Percentiles rank a stretch among this genome's conserved stretches.
Evolutionary conservation across 1,140 invertebrate genomes (phyloP).

Genomic region (Dryas iulia): DNA sequence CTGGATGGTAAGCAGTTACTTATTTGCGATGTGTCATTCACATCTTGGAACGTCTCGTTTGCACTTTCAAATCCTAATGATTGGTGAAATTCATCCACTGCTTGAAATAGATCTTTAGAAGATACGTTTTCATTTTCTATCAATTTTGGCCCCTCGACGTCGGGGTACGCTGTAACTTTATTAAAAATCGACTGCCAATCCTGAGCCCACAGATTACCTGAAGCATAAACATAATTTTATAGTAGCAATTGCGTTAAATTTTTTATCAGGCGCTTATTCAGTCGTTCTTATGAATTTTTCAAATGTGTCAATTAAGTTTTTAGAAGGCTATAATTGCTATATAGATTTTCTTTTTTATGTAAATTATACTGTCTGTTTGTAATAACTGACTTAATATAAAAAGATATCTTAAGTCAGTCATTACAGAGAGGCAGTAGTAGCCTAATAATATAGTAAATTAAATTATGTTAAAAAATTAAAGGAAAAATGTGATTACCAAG

Average conservation of each 20-base stretch:
- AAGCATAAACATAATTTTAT: conserved; percentile 32
- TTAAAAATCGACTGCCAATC: conserved; percentile 87
- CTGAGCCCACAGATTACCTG: conserved; percentile 94
- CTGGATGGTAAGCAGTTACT: conserved; percentile 68
- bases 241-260: not conserved
- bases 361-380: no score
- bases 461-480: not conserved
- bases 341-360: no score
- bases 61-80: conserved; percentile 67
- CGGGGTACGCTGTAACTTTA: conserved; percentile 84
- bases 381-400: no score
- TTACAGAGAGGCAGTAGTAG: no score
- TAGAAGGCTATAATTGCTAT: no score
- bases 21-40: conserved; percentile 49
- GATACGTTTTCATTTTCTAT: conserved; percentile 38
- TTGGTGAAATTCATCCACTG: conserved; percentile 61
- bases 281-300: no score
- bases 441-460: not conserved
- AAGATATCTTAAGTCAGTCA: no score
- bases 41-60: conserved; percentile 59
- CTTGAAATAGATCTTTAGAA: conserved; percentile 58
- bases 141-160: conserved; percentile 54
- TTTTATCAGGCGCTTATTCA: not conserved
- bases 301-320: no score
- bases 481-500: conserved; percentile 82